Percentiles rank a stretch among this genome's conserved stretches.
Evolutionary conservation across 2,888 invertebrate genomes (phyloP).

Genomic region (Helleia helle): DNA sequence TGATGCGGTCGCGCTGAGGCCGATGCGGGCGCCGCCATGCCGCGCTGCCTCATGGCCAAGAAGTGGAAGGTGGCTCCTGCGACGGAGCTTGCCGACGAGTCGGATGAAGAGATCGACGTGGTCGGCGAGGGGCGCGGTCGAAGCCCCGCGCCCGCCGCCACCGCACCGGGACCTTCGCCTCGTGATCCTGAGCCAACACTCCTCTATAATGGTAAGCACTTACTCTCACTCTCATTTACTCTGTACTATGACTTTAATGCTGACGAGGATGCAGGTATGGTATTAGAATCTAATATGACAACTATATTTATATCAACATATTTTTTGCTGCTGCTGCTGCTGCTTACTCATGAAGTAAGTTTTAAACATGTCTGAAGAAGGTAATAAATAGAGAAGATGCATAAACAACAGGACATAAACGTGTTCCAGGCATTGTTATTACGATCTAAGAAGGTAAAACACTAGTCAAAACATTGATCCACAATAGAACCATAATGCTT

Average conservation of each 20-base stretch:
- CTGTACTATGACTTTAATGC: too few relatives aligned
- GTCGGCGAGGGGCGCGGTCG: constrained; percentile 83
- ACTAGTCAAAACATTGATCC: background rate
- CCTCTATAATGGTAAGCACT: constrained; percentile 82
- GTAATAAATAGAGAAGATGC: background rate
- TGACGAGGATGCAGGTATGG: too few relatives aligned
- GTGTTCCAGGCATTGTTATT: background rate
- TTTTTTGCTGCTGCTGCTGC: too few relatives aligned
- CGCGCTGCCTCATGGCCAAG: constrained; percentile 96
- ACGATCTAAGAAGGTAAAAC: background rate
- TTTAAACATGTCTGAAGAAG: background rate
- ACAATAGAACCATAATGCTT: too few relatives aligned
- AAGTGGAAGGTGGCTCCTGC: constrained; percentile 88
- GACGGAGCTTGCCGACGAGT: constrained; percentile 76
- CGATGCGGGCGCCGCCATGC: constrained; percentile 82
- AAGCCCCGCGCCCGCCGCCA: constrained; percentile 69
- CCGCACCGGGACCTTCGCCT: constrained; percentile 81
- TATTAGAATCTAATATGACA: background rate
- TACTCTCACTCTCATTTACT: constrained; percentile 12
- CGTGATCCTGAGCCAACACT: constrained; percentile 80
- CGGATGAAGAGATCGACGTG: constrained; percentile 89
- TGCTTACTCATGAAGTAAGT: too few relatives aligned
- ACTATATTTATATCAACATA: too few relatives aligned
- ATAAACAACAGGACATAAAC: background rate
- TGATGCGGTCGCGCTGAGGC: constrained; percentile 70